phyloP scores from a whole-genome alignment of 2,113 vertebrate genomes.

The Mobula hypostoma region DNA sequence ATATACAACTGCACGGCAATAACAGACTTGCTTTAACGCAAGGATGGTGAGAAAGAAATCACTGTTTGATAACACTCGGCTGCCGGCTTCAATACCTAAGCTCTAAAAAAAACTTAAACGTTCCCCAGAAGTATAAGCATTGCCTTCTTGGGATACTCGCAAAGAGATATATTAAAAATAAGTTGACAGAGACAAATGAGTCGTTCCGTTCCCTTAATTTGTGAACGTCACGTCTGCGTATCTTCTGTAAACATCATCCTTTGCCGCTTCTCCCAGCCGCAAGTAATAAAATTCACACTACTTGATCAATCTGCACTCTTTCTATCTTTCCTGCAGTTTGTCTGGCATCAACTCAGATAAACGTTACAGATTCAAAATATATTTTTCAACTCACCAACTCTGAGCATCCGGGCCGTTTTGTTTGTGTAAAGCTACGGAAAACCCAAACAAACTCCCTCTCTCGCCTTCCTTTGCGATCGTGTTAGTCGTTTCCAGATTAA shows the following conservation, averaged over 20 bases:
- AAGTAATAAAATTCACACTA: neutral
- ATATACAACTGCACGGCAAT: neutral
- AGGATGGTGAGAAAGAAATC: neutral
- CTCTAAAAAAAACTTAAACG: neutral
- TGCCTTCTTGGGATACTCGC: neutral
- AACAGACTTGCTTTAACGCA: neutral
- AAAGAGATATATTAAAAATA: neutral
- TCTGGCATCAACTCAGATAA: neutral
- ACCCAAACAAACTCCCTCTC: conserved; percentile 75
- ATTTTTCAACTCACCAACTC: conserved; percentile 73
- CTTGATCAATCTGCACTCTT: neutral
- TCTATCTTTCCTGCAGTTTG: neutral
- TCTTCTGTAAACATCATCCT: neutral
- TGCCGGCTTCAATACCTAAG: neutral
- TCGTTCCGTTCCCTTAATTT: neutral
- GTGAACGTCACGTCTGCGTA: neutral
- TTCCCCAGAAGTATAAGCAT: neutral
- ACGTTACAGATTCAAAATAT: neutral
- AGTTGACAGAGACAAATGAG: conserved; percentile 9
- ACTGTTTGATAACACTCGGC: neutral
- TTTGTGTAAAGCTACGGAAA: conserved; percentile 79
- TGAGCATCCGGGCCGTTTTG: conserved; percentile 68
- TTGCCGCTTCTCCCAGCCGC: neutral
- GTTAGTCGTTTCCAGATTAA: conserved; percentile 78
- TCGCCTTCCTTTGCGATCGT: conserved; percentile 74